Evolutionary conservation across 2,888 invertebrate genomes (phyloP), one percentile per base, ranked within the genome.

Genomic region (Eupithecia subfuscata): DNA sequence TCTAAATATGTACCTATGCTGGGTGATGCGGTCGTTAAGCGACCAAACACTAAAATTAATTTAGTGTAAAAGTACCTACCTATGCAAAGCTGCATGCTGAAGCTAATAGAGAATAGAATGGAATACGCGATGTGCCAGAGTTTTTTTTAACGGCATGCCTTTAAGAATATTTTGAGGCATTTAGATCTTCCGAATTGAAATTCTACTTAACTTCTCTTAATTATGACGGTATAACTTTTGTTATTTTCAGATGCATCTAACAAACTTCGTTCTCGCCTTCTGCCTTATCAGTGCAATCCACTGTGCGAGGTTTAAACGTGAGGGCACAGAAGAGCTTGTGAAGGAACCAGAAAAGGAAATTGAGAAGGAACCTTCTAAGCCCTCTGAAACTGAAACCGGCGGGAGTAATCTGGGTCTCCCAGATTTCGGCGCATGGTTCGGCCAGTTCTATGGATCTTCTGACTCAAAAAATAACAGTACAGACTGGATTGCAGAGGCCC

Each of bases 241-340:
- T 48, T 37, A 18, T 80, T 43, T 78, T 37, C 82, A 85, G 85
- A 76, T 85, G 70, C 79, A 80, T 73, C 75, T 79, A 12, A 37
- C 79, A 8, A 70, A 70, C 70, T 52, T 81, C 1, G 74, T 84
- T 14, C 56, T 84, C n/a, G 69, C 82, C 64, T 68, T 83, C 25
- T 82, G 81, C 68, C 63, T 84, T 22, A 68, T 82, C 30, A 45
- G 68, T 25, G 75, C 69, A 43, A 73, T 76, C 18, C 68, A 71
- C 18, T 81, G 79, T 63, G 75, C 65, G 2, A 72, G 74, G 30
- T 40, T 75, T 18, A 82, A 80, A 16, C 80, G 80, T 45, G 77
- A 73, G 5, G 74, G 63, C 18, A 70, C 43, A 34, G 71, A 65
- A 65, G n/a, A 67, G 12, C 37, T 74, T 40, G 14, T 18, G 14